These are phyloP conservation scores for Epizoanthus illoricatus DNA, from an alignment of 92 coral and sea anemone species.

Conservation along the genomic window DNA sequence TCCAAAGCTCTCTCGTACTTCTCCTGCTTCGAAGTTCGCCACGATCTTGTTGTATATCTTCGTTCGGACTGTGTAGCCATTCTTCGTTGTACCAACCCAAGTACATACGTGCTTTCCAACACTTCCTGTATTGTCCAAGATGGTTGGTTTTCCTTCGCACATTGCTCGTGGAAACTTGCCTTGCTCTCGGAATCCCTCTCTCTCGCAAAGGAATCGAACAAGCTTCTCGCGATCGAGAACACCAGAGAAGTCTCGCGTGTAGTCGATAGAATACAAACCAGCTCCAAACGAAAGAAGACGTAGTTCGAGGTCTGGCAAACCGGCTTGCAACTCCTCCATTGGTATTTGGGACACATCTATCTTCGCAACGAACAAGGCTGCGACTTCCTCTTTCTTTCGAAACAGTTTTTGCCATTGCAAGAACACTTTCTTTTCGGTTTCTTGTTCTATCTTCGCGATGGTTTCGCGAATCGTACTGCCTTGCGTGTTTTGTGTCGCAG, in stretches of 20 bases:
- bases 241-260: constrained; percentile 46
- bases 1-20: constrained; percentile 31
- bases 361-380: constrained; percentile 20
- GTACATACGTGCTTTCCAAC: constrained; percentile 50
- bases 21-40: constrained; percentile 46
- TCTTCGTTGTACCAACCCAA: constrained; percentile 13
- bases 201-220: background rate
- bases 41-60: constrained; percentile 47
- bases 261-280: constrained; percentile 42
- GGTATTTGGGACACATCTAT: constrained; percentile 28
- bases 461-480: constrained; percentile 38
- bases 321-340: constrained; percentile 11
- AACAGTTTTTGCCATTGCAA: constrained; percentile 3
- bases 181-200: constrained; percentile 1
- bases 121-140: constrained; percentile 24
- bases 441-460: constrained; percentile 9
- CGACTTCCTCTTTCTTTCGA: background rate
- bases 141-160: background rate
- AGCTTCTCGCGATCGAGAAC: constrained; percentile 32
- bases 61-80: constrained; percentile 18
- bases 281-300: too few species aligned
- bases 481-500: background rate
- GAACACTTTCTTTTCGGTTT: constrained; percentile 6
- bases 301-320: constrained; percentile 31
- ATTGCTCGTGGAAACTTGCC: background rate